phyloP scores from a whole-genome alignment of 2,888 invertebrate genomes.

The Danaus chrysippus region DNA sequence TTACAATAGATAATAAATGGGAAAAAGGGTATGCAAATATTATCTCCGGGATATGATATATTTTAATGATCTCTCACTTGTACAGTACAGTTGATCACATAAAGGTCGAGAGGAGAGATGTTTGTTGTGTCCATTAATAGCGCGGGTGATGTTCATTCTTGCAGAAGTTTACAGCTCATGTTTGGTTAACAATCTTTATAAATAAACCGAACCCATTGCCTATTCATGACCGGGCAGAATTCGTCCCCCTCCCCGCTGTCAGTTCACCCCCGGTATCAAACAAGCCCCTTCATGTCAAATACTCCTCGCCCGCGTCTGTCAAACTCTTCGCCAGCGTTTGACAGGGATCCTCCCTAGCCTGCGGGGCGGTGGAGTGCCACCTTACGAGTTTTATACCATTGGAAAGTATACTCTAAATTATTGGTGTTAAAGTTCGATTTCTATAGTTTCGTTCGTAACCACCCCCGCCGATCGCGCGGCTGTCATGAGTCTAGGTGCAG shows the following conservation, averaged over 20 bases:
- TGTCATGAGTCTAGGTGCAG: slow-evolving; percentile 77
- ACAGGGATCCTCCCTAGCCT: slow-evolving; percentile 76
- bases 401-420: slow-evolving; percentile 36
- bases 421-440: slow-evolving; percentile 38
- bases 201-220: slow-evolving; percentile 78
- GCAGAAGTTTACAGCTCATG: slow-evolving; percentile 68
- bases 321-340: slow-evolving; percentile 79
- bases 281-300: slow-evolving; percentile 80
- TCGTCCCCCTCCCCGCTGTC: slow-evolving; percentile 61
- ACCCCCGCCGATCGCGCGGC: slow-evolving; percentile 52
- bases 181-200: slow-evolving; percentile 75
- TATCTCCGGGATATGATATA: slow-evolving; percentile 12
- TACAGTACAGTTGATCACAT: background rate
- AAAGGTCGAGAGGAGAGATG: background rate
- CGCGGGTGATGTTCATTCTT: slow-evolving; percentile 61
- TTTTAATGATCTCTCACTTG: background rate
- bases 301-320: slow-evolving; percentile 79
- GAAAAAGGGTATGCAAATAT: slow-evolving; percentile 30
- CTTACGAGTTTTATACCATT: slow-evolving; percentile 39
- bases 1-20: slow-evolving; percentile 38
- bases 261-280: slow-evolving; percentile 74
- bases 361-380: slow-evolving; percentile 72
- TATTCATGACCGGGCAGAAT: slow-evolving; percentile 79
- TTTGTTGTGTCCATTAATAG: slow-evolving; percentile 25
- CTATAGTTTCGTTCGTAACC: slow-evolving; percentile 30